Evolutionary conservation across 2,113 vertebrate genomes (phyloP), one percentile per base, ranked within the genome.

Genomic region (Tonatia bakeri): DNA sequence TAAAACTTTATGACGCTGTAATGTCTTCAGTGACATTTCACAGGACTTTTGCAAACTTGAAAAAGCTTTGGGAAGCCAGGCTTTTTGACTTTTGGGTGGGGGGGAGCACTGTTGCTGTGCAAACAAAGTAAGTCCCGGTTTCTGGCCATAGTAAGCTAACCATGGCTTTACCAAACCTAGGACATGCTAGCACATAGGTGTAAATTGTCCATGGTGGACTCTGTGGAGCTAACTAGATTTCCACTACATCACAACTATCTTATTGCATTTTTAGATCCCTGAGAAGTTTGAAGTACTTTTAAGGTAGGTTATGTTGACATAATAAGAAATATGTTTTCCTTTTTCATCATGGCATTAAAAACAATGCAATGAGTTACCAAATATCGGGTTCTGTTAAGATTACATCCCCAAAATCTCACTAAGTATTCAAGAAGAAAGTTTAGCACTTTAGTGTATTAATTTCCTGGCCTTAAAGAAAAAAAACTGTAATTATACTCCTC

Each of bases 281-380:
- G 20, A 70, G 20, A 84, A 76, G 14, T 19, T 56, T 73, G 90
- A 76, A 4, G 19, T 65, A 79, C 54, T 80, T 80, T 94, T 61
- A 70, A 94, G 52, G 40, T 65, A 88, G 59, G 79, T 88, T 79
- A 64, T 86, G 89, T 93, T 85, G 61, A 79, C n/a, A 81, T 69
- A 85, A 38, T 14, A 85, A 88, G 54, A 79, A 85, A 36, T 20
- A 67, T 70, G 2, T 28, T 54, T 50, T 73, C 4, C 31, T 70
- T 96, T 90, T 79, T 40, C 26, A 69, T 7, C 3, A 11, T 79
- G 20, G 47, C 28, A 76, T 82, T 92, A 76, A 91, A 87, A 86
- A 45, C 50, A 28, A 59, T 72, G 1, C 24, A 90, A 13, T 76
- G 84, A 77, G 38, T 89, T 94, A 73, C 5, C 65, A 61, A 33